A percentile compares a stretch with the other conserved stretches of the same genome.
phyloP scores from a whole-genome alignment of 2,113 vertebrate genomes.

The Lepidothrix coronata region DNA sequence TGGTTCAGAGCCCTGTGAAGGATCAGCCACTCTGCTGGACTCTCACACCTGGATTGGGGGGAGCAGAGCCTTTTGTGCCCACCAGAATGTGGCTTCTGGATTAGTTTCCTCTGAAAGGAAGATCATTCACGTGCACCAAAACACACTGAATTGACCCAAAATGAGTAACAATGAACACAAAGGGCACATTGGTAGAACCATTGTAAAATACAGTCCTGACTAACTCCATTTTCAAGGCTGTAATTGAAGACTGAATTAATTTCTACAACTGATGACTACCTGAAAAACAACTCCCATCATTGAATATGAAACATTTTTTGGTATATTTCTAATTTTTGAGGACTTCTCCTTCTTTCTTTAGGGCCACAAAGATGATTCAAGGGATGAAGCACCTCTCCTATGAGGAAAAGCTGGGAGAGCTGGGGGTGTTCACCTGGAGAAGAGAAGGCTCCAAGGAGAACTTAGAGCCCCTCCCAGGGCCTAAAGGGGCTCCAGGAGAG shows the following conservation, averaged over 20 bases:
- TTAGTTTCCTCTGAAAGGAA: not conserved
- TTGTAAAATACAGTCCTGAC: not conserved
- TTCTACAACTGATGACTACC: not conserved
- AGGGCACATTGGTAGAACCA: not conserved
- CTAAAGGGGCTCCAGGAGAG: not conserved
- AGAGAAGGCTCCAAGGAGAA: not conserved
- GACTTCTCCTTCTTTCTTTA: not conserved
- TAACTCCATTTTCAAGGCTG: not conserved
- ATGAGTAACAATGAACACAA: not conserved
- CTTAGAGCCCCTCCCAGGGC: fast-evolving
- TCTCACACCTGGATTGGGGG: fast-evolving
- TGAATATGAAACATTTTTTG: not conserved
- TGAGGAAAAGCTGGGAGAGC: not conserved
- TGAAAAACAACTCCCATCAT: not conserved
- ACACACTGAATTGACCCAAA: not conserved
- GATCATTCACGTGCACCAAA: not conserved
- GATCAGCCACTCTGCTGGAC: not conserved
- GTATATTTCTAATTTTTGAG: not conserved
- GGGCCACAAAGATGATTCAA: not conserved
- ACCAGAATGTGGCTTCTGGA: not conserved
- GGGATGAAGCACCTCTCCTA: not conserved
- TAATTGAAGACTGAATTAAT: not conserved
- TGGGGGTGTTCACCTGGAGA: not conserved
- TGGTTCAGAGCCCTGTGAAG: not conserved
- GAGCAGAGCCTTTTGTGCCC: not conserved